Evolutionary conservation across 2,797 vertebrate species (phyloP), one percentile per base, ranked within the genome.

Genomic region (Sebastiscus tertius): DNA sequence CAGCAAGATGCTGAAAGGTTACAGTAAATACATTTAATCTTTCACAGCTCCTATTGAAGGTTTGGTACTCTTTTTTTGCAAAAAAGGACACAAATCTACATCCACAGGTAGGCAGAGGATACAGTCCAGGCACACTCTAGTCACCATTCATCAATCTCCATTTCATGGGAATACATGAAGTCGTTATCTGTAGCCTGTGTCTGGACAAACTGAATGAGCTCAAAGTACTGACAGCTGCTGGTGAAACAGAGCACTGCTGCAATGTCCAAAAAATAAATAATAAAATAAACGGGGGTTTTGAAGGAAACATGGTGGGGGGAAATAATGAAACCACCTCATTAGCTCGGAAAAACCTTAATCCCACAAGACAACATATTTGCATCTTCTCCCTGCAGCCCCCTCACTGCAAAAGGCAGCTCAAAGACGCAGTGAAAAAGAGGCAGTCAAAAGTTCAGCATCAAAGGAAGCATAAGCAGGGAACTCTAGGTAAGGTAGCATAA

Each of bases 361-460:
- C 92, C 87, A 79, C 46, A 84, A 81, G 85, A 87, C 14, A 20
- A 79, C 60, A 90, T 27, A 94, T 92, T 90, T 92, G 85, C 87
- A 89, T 89, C 65, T 82, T 81, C 59, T 83, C 92, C 73, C 81
- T 82, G 70, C 75, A 90, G 81, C 80, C 52, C 62, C 82, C 75
- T 83, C 72, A 75, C 72, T 87, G 83, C 77, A 77, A 88, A 73
- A 39, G 2, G 75, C 60, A 86, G 81, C 79, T 72, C 26, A 83
- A 87, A 87, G 72, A 86, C 12, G 34, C 72, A 81, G 73, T 24
- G 27, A 71, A 80, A 72, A 66, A 79, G 52, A 85, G 67, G 83
- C 64, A 87, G 85, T 88, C 84, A 92, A 90, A 91, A 92, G 92
- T 93, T 93, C 86, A 91, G 81, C 69, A 85, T 88, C 82, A 92